phyloP scores from a whole-genome alignment of 2,888 invertebrate species.

The Uloborus plumipes region DNA sequence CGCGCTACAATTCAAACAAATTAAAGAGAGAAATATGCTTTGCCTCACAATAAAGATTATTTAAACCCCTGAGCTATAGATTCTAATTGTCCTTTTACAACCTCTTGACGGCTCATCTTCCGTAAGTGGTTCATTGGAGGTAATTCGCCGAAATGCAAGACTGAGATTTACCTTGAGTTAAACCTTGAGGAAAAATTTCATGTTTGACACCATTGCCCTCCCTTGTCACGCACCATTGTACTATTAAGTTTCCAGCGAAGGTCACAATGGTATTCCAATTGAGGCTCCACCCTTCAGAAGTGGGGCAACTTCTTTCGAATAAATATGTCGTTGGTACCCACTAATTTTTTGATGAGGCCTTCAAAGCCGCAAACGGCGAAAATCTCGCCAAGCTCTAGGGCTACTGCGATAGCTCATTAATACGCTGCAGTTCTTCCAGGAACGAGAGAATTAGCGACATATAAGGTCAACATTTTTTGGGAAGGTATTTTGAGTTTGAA shows the following conservation, averaged over 20 bases:
- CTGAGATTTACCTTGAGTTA: constrained; percentile 40
- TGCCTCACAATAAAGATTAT: too few relatives aligned
- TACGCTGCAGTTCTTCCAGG: too few relatives aligned
- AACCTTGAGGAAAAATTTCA: constrained; percentile 22
- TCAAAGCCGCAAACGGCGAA: constrained; percentile 2
- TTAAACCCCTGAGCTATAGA: too few relatives aligned
- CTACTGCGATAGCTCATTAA: too few relatives aligned
- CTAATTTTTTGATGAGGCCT: constrained; percentile 59
- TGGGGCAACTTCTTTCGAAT: constrained; percentile 48
- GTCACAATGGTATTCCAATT: constrained; percentile 48
- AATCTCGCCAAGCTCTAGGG: constrained; percentile 13
- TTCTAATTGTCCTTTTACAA: too few relatives aligned
- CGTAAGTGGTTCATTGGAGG: constrained; percentile 7
- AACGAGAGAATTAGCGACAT: too few relatives aligned
- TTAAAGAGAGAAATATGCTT: too few relatives aligned
- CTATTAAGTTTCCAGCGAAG: constrained; percentile 44
- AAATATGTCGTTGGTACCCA: constrained; percentile 40
- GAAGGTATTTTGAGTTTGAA: too few relatives aligned
- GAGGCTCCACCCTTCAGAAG: constrained; percentile 57
- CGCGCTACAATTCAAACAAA: too few relatives aligned
- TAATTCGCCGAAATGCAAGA: constrained; percentile 17
- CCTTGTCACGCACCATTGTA: constrained; percentile 48
- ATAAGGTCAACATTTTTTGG: too few relatives aligned
- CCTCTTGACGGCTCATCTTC: neutral
- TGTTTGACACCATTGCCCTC: constrained; percentile 44